phyloP scores from a whole-genome alignment of 2,888 invertebrate species.

The Leistus spinibarbis region DNA sequence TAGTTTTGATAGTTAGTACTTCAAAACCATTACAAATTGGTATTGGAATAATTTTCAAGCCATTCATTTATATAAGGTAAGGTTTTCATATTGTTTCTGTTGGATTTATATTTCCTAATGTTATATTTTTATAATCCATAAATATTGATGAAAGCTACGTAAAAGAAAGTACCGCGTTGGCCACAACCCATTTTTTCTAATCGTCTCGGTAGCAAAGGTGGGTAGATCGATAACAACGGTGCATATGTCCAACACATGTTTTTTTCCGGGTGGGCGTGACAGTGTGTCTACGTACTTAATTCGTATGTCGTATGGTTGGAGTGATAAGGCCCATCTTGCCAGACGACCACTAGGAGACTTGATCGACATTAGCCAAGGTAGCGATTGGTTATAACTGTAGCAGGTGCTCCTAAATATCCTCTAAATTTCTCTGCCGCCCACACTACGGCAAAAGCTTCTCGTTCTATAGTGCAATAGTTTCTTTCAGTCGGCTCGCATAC shows the following conservation, averaged over 20 bases:
- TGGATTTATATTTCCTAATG: too few species aligned
- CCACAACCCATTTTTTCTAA: too few species aligned
- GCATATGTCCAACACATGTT: too few species aligned
- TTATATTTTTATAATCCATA: too few species aligned
- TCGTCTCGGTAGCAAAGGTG: too few species aligned
- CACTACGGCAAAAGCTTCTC: constrained; percentile 46
- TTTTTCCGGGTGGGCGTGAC: not conserved
- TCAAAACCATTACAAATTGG: too few species aligned
- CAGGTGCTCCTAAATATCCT: constrained; percentile 49
- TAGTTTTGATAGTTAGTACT: too few species aligned
- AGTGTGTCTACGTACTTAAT: not conserved
- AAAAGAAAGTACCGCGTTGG: too few species aligned
- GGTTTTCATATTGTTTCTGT: too few species aligned
- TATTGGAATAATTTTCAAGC: too few species aligned
- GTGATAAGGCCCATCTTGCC: not conserved
- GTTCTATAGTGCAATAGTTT: constrained; percentile 43
- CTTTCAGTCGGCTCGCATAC: constrained; percentile 26
- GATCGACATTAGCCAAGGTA: constrained; percentile 53
- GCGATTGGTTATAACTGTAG: constrained; percentile 52
- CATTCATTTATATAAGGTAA: too few species aligned
- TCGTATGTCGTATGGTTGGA: not conserved
- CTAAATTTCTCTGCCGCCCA: constrained; percentile 50
- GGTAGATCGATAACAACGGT: not conserved
- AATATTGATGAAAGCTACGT: too few species aligned
- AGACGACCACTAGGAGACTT: not conserved